These are phyloP conservation scores for Taenioides sp. DNA, from an alignment of 2,797 vertebrate genomes.

Conservation along the genomic window DNA sequence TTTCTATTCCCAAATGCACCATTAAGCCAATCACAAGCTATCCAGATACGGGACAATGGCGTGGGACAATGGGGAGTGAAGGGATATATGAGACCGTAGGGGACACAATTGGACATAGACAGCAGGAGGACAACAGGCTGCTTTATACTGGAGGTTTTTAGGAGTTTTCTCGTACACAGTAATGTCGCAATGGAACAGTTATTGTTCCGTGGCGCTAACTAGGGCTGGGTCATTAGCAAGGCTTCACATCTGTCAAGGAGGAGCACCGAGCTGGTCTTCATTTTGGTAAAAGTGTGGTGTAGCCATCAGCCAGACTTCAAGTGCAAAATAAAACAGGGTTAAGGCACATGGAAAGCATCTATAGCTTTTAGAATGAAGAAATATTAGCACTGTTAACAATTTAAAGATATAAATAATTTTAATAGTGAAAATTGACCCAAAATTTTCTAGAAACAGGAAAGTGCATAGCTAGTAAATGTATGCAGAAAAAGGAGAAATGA, in stretches of 20 bases:
- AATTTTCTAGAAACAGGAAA: too few relatives aligned
- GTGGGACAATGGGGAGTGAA: slow-evolving; percentile 50
- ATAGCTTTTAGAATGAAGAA: too few relatives aligned
- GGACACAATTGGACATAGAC: slow-evolving; percentile 54
- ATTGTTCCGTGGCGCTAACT: slow-evolving; percentile 22
- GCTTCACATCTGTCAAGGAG: slow-evolving; percentile 9
- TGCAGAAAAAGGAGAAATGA: too few relatives aligned
- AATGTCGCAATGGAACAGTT: slow-evolving; percentile 41
- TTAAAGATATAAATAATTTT: too few relatives aligned
- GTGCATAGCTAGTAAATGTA: too few relatives aligned
- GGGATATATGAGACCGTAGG: slow-evolving; percentile 54
- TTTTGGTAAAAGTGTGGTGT: background rate
- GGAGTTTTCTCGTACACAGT: slow-evolving; percentile 32
- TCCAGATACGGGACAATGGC: slow-evolving; percentile 54
- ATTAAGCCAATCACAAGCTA: slow-evolving; percentile 64
- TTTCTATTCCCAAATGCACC: slow-evolving; percentile 69
- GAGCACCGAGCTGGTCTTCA: background rate
- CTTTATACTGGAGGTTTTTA: slow-evolving; percentile 44
- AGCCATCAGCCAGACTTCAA: background rate
- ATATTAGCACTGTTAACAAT: too few relatives aligned
- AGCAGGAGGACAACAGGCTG: slow-evolving; percentile 59
- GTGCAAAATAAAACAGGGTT: too few relatives aligned
- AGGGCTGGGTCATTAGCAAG: slow-evolving; percentile 4
- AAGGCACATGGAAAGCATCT: too few relatives aligned
- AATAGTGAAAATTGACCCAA: too few relatives aligned